A percentile compares a stretch with the other conserved stretches of the same genome.
phyloP scores from a whole-genome alignment of 2,797 vertebrate genomes.

The Glyptemys insculpta region DNA sequence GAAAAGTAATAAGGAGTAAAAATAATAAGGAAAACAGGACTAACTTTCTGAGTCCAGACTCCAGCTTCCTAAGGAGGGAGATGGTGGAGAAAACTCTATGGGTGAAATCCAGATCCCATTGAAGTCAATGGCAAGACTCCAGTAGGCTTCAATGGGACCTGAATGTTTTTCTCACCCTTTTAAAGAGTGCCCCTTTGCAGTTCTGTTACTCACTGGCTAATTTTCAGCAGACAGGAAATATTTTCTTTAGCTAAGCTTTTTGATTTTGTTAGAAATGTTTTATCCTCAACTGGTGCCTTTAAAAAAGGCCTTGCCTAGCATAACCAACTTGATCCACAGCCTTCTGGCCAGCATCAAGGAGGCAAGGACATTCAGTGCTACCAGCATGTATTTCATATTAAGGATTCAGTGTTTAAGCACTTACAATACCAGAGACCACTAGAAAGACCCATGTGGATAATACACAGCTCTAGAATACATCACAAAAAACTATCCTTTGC shows the following conservation, averaged over 20 bases:
- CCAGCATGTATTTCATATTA: not conserved
- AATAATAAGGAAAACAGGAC: not conserved
- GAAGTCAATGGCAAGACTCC: not conserved
- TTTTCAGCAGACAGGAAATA: constrained; percentile 3
- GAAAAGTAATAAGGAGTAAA: not conserved
- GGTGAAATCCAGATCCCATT: not conserved
- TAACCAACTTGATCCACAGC: not conserved
- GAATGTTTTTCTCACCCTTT: not conserved
- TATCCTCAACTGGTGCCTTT: not conserved
- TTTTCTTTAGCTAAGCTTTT: not conserved
- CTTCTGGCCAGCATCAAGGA: not conserved
- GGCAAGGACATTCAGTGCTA: not conserved
- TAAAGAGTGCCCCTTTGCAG: not conserved
- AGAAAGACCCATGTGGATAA: not conserved
- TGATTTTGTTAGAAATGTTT: not conserved
- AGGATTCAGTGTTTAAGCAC: not conserved
- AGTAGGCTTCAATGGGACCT: not conserved
- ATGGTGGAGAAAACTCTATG: not conserved
- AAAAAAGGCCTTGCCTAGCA: not conserved
- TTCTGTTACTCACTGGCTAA: not conserved
- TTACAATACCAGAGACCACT: not conserved
- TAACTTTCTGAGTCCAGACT: not conserved
- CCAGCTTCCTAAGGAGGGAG: not conserved
- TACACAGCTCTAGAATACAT: not conserved
- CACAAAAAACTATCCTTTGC: not conserved